Evolutionary conservation across 2,888 invertebrate genomes (phyloP).

Genomic region (Phengaris arion): DNA sequence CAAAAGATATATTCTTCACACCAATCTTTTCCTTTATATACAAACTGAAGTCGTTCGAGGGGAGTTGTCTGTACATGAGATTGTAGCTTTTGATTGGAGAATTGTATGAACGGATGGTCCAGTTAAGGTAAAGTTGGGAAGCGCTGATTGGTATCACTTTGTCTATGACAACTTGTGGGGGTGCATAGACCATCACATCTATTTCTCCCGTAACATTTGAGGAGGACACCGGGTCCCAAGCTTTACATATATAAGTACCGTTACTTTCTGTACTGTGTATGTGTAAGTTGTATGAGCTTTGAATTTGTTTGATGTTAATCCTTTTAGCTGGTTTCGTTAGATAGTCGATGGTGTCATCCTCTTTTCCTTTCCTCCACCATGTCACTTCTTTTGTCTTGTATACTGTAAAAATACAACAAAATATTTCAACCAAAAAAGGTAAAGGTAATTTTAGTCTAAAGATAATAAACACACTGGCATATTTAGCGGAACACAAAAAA

Average conservation of each 20-base stretch:
- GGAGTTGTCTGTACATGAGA: constrained; percentile 73
- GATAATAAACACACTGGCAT: no score
- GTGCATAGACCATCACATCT: constrained; percentile 82
- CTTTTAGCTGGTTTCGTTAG: constrained; percentile 37
- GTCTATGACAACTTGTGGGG: constrained; percentile 85
- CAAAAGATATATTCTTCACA: constrained; percentile 83
- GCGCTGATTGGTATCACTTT: constrained; percentile 87
- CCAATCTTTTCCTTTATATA: constrained; percentile 81
- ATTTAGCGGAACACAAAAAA: no score
- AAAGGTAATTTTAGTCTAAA: no score
- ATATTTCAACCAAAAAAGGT: no score
- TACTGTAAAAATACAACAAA: constrained; percentile 46
- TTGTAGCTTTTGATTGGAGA: constrained; percentile 81
- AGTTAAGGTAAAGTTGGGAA: constrained; percentile 87
- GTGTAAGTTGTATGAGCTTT: constrained; percentile 74
- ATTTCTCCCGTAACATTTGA: constrained; percentile 65
- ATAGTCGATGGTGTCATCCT: constrained; percentile 43
- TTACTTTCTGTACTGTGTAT: constrained; percentile 83
- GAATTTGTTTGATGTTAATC: constrained; percentile 70
- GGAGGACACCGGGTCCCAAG: constrained; percentile 54
- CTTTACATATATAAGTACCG: constrained; percentile 75
- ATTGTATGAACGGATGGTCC: constrained; percentile 89
- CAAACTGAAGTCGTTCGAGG: constrained; percentile 47
- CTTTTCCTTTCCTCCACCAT: constrained; percentile 57
- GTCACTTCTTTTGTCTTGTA: constrained; percentile 58